A percentile compares a stretch with the other conserved stretches of the same genome.
Conservation (phyloP, 2,113 vertebrate genomes). For the Marmota monax region DNA sequence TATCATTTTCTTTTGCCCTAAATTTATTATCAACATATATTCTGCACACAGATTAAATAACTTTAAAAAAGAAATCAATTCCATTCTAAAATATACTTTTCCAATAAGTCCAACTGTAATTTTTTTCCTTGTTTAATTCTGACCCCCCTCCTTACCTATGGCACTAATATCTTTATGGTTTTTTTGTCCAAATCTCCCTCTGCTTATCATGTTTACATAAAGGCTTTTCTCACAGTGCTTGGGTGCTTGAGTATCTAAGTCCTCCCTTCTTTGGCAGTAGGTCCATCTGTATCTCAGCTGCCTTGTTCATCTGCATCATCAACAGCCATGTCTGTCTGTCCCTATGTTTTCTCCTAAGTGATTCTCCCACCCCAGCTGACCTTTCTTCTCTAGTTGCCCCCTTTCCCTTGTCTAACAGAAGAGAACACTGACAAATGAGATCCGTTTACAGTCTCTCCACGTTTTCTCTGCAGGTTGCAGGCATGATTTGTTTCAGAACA, state of each 20-base stretch:
- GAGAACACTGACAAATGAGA: not conserved
- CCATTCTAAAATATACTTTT: constrained; percentile 43
- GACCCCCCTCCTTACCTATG: not conserved
- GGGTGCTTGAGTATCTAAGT: not conserved
- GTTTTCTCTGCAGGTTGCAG: constrained; percentile 51
- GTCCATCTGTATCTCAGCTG: not conserved
- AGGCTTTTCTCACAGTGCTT: not conserved
- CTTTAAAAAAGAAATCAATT: not conserved
- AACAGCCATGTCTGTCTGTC: not conserved
- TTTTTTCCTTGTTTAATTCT: not conserved
- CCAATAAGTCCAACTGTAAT: not conserved
- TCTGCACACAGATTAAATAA: not conserved
- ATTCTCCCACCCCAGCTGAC: not conserved
- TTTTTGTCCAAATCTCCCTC: not conserved
- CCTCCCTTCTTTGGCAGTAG: not conserved
- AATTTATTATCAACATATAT: constrained; percentile 32
- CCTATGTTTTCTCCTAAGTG: not conserved
- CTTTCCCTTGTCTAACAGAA: not conserved
- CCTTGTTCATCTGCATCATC: not conserved
- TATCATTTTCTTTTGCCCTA: constrained; percentile 14
- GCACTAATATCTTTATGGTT: not conserved
- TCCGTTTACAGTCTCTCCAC: not conserved
- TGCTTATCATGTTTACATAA: not conserved
- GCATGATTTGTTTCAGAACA: constrained; percentile 61
- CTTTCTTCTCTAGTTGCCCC: not conserved